These are phyloP conservation scores for Platichthys stellatus DNA, from an alignment of 2,113 vertebrate species.

Conservation along the genomic window DNA sequence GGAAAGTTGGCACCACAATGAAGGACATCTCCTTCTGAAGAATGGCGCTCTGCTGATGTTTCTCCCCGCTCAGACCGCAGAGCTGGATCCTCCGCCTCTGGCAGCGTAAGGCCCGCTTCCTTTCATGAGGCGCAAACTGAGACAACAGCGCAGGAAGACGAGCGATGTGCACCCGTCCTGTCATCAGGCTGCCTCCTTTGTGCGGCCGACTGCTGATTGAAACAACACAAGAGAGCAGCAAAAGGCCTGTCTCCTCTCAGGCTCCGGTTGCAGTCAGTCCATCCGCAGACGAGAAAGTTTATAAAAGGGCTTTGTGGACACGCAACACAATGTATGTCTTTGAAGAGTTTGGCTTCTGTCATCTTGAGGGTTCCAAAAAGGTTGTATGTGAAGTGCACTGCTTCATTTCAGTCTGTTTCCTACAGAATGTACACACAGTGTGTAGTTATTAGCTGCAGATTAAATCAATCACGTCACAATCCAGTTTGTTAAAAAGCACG, in stretches of 20 bases:
- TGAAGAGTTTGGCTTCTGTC: slow-evolving; percentile 69
- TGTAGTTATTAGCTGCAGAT: slow-evolving; percentile 19
- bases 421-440: slow-evolving; percentile 6
- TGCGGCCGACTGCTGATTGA: slow-evolving; percentile 71
- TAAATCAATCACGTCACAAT: slow-evolving; percentile 49
- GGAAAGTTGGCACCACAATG: slow-evolving; percentile 71
- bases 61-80: slow-evolving; percentile 62
- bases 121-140: slow-evolving; percentile 82
- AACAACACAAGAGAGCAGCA: slow-evolving; percentile 68
- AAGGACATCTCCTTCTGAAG: slow-evolving; percentile 80
- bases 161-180: slow-evolving; percentile 66
- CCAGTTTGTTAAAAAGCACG: slow-evolving; percentile 48
- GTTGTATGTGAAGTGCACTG: slow-evolving; percentile 21
- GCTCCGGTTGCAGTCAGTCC: slow-evolving; percentile 69
- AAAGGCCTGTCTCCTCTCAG: slow-evolving; percentile 70
- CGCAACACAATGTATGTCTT: slow-evolving; percentile 59
- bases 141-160: slow-evolving; percentile 72
- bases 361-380: slow-evolving; percentile 32
- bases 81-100: slow-evolving; percentile 76
- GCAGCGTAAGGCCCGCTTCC: slow-evolving; percentile 81
- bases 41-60: slow-evolving; percentile 59
- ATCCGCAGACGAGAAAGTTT: slow-evolving; percentile 67
- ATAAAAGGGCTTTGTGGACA: slow-evolving; percentile 68
- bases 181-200: slow-evolving; percentile 76
- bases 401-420: slow-evolving; percentile 19